Conservation (phyloP, 1,140 invertebrate genomes). For the Conus betulinus region DNA sequence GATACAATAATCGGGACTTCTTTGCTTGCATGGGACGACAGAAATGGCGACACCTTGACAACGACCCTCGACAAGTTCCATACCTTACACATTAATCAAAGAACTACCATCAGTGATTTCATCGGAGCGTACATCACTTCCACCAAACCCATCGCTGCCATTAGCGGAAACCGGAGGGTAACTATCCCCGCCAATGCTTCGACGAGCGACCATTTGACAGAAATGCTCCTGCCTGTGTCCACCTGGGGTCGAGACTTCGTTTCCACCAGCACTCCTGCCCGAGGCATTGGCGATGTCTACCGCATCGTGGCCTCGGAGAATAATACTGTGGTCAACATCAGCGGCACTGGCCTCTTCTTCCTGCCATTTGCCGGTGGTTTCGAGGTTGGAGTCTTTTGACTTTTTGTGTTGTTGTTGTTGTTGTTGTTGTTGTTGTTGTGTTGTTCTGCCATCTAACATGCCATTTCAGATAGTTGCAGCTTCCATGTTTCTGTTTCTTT, state of each 20-base stretch:
- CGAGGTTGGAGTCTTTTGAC: background rate
- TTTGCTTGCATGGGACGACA: background rate
- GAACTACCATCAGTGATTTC: conserved; percentile 35
- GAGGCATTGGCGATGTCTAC: conserved; percentile 57
- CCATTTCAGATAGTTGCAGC: no score
- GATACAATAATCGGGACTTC: no score
- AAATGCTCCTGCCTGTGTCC: conserved; percentile 57
- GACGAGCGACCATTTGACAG: conserved; percentile 50
- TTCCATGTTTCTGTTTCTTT: no score
- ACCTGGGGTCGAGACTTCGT: conserved; percentile 63
- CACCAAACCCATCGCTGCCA: conserved; percentile 56
- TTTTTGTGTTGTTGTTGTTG: no score
- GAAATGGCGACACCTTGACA: conserved; percentile 37
- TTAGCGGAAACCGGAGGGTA: conserved; percentile 52
- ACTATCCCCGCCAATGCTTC: no score
- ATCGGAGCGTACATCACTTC: conserved; percentile 57
- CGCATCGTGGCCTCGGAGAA: conserved; percentile 57
- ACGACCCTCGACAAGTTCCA: conserved; percentile 45
- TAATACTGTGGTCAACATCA: conserved; percentile 40
- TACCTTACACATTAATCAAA: no score
- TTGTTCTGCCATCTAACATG: no score
- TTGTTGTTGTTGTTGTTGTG: no score
- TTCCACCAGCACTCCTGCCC: conserved; percentile 50
- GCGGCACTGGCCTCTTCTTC: conserved; percentile 7
- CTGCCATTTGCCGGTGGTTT: conserved; percentile 31